Evolutionary conservation across 2,888 invertebrate species (phyloP).

Genomic region (Meganola albula): DNA sequence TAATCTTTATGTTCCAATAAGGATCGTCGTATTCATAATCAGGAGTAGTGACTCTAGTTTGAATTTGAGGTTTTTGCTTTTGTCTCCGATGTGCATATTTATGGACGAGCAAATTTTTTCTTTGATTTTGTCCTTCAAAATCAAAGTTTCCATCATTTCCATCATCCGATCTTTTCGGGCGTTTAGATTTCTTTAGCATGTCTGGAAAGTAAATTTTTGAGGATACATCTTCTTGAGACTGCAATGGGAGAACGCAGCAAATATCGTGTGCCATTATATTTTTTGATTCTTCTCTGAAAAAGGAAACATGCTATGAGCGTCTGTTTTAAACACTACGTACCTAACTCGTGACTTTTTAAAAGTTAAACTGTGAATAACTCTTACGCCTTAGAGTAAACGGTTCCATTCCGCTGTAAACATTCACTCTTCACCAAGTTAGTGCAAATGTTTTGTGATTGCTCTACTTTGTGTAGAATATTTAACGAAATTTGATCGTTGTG

Average conservation of each 20-base stretch:
- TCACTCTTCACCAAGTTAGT: slow-evolving; percentile 44
- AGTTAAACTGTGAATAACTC: slow-evolving; percentile 3
- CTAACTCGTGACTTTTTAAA: not conserved
- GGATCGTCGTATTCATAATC: slow-evolving; percentile 54
- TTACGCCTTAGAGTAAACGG: slow-evolving; percentile 35
- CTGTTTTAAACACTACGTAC: not conserved
- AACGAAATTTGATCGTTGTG: slow-evolving; percentile 15
- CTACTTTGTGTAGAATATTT: slow-evolving; percentile 18
- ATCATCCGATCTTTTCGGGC: slow-evolving; percentile 26
- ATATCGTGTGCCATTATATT: slow-evolving; percentile 30
- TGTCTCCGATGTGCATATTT: slow-evolving; percentile 31
- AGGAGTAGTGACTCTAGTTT: slow-evolving; percentile 38
- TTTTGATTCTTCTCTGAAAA: slow-evolving; percentile 20
- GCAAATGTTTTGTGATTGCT: slow-evolving; percentile 44
- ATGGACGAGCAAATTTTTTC: slow-evolving; percentile 44
- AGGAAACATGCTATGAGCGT: slow-evolving; percentile 1
- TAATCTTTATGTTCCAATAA: slow-evolving; percentile 61
- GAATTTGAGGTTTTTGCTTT: slow-evolving; percentile 26
- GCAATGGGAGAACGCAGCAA: slow-evolving; percentile 23
- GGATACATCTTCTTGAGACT: slow-evolving; percentile 7
- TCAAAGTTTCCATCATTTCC: no score
- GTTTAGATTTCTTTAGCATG: slow-evolving; percentile 11
- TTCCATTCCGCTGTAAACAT: slow-evolving; percentile 43
- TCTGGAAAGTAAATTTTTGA: slow-evolving; percentile 19
- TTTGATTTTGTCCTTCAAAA: slow-evolving; percentile 42